Base-by-base conservation (phyloP, 2,113 vertebrate genomes). In the Oreamnos americanus region DNA sequence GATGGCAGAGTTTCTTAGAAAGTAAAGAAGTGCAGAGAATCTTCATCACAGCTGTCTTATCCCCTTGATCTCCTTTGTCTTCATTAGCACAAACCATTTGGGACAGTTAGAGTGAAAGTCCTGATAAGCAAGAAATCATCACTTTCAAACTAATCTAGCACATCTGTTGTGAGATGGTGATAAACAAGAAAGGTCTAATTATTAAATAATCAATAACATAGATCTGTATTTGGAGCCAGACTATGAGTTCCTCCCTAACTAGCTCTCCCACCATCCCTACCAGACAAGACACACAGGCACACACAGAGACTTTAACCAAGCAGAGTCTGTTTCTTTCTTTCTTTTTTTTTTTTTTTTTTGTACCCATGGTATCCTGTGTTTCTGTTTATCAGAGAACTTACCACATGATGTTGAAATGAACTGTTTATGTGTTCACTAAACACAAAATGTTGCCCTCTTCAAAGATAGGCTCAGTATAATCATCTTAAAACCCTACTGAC, bases 321-420 rank as follows among this genome's bases (percentile, higher is more conserved):
- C 16, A 49, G 57, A 17, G 33, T 45, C 30, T 82, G 5, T 25
- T 78, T 93, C 5, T 26, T 17, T 17, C 2, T 36, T 11, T 89
- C 51, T 64, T 17, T 4, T 36, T 11, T 89, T 57, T 64, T 57
- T 64, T 51, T 28, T 39, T 39, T 12, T 33, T 30, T 23, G 9
- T 5, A 45, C 17, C 28, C 26, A 16, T 85, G 57, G 21, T 14
- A 58, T 17, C 6, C 39, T 60, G 21, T 47, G 25, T 45, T 94
- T 90, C 23, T 92, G 53, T 57, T 97, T 91, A 91, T 90, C 91
- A 91, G 25, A 84, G 30, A 78, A 71, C 39, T 95, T 57, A 84
- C 74, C 86, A 95, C 57, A 74, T 15, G 67, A 94, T 96, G 76
- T 93, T 95, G 96, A 97, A 98, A 96, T 94, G 47, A 97, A 93